Percentiles rank a stretch among this genome's conserved stretches.
Evolutionary conservation across 2,113 vertebrate species (phyloP).

Genomic region (Ptychochromis oligacanthus): DNA sequence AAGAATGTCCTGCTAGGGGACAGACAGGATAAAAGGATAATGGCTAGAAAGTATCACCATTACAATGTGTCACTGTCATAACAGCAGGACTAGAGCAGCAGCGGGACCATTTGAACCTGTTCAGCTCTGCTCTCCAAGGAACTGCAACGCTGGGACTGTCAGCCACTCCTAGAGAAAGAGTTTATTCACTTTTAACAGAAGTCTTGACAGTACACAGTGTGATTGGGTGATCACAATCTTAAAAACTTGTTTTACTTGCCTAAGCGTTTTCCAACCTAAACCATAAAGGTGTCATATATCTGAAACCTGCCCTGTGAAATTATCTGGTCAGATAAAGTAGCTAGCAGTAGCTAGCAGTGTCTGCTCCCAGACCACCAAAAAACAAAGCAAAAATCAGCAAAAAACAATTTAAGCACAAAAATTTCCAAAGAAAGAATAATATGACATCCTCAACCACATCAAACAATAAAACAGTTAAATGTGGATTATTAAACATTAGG

Average conservation of each 20-base stretch:
- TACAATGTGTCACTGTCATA: conserved; percentile 68
- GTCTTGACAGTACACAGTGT: not conserved
- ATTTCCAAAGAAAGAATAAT: too few species aligned
- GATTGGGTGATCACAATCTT: not conserved
- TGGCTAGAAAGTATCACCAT: conserved; percentile 64
- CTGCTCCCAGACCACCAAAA: too few species aligned
- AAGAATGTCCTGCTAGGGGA: conserved; percentile 48
- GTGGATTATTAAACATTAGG: too few species aligned
- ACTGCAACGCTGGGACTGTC: not conserved
- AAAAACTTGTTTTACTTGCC: not conserved
- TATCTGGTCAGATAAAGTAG: not conserved
- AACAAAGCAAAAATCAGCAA: too few species aligned
- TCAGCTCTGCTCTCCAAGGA: conserved; percentile 25
- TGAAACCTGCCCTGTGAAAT: not conserved
- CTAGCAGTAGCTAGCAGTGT: fast-evolving
- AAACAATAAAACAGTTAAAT: too few species aligned
- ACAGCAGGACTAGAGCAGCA: conserved; percentile 27
- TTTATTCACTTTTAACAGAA: conserved; percentile 15
- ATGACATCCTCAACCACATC: too few species aligned
- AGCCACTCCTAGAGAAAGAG: not conserved
- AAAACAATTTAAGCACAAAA: too few species aligned
- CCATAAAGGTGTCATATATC: not conserved
- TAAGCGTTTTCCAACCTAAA: not conserved
- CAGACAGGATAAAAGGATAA: conserved; percentile 68
- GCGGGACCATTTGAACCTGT: conserved; percentile 41